Evolutionary conservation across 2,113 vertebrate species (phyloP).

Genomic region (Apus apus): DNA sequence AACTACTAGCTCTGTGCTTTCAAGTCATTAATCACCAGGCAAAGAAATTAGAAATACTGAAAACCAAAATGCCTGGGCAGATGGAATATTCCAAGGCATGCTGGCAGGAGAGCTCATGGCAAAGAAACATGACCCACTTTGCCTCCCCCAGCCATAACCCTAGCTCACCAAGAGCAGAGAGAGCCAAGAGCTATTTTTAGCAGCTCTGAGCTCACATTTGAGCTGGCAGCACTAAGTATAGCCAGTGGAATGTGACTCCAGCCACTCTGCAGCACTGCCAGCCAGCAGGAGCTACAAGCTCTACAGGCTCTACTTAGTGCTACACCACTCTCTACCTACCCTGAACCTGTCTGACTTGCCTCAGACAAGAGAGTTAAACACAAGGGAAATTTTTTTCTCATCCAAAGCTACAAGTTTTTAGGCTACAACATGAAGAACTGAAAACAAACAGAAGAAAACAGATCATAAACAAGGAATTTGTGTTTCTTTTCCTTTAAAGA

Average conservation of each 20-base stretch:
- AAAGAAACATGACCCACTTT: constrained; percentile 55
- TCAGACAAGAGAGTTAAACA: background rate
- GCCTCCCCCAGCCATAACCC: background rate
- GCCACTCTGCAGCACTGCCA: background rate
- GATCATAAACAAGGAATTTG: background rate
- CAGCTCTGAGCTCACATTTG: constrained; percentile 51
- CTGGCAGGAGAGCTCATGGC: background rate
- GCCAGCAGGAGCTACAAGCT: background rate
- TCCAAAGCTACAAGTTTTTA: background rate
- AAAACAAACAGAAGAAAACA: background rate
- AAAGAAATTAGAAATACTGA: background rate
- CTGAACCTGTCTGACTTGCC: background rate
- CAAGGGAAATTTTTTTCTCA: background rate
- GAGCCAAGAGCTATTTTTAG: constrained; percentile 59
- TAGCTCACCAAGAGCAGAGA: constrained; percentile 12
- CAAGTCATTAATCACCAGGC: background rate
- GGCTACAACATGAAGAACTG: background rate
- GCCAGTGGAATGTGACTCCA: constrained; percentile 39
- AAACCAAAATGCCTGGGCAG: background rate
- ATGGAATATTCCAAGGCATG: constrained; percentile 4
- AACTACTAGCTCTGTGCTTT: background rate
- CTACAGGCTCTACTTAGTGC: background rate
- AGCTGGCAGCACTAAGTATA: constrained; percentile 76
- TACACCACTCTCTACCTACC: background rate
- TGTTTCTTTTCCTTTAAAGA: background rate